phyloP scores from a whole-genome alignment of 2,888 invertebrate species.

The Terebella lapidaria region DNA sequence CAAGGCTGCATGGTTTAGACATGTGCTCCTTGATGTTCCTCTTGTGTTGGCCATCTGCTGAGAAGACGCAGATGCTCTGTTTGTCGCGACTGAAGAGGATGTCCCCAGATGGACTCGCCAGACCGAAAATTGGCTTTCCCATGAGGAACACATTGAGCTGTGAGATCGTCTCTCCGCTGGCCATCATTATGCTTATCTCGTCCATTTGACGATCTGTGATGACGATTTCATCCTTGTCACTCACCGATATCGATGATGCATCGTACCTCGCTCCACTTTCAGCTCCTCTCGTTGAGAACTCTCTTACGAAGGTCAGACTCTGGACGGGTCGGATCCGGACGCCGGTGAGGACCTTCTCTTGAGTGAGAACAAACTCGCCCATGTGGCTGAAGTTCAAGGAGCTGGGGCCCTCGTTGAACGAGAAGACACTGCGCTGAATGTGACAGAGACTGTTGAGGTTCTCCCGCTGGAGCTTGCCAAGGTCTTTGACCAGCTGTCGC shows the following conservation, averaged over 20 bases:
- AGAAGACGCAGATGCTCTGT: constrained; percentile 14
- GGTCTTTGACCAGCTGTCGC: not conserved
- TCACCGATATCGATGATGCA: constrained; percentile 6
- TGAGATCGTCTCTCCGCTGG: not conserved
- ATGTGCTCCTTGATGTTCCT: constrained; percentile 13
- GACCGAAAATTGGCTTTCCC: constrained; percentile 10
- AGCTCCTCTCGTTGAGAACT: constrained; percentile 6
- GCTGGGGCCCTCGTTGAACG: not conserved
- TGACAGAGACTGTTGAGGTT: constrained; percentile 11
- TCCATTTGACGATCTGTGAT: constrained; percentile 18
- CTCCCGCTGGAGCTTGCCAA: not conserved
- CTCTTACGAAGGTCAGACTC: constrained; percentile 4
- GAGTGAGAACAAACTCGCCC: not conserved
- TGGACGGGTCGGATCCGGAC: constrained; percentile 1
- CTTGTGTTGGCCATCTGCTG: constrained; percentile 9
- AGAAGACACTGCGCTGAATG: constrained; percentile 5
- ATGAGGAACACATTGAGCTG: constrained; percentile 6
- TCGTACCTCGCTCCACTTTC: constrained; percentile 7
- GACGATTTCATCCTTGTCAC: not conserved
- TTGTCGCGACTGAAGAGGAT: constrained; percentile 17
- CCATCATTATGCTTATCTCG: constrained; percentile 4
- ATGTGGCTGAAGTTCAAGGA: constrained; percentile 2
- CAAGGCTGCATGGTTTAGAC: constrained; percentile 11
- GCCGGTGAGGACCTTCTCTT: constrained; percentile 2
- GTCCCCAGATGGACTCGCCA: constrained; percentile 5